Evolutionary conservation across 2,113 vertebrate species (phyloP).

Genomic region (Hipposideros armiger): DNA sequence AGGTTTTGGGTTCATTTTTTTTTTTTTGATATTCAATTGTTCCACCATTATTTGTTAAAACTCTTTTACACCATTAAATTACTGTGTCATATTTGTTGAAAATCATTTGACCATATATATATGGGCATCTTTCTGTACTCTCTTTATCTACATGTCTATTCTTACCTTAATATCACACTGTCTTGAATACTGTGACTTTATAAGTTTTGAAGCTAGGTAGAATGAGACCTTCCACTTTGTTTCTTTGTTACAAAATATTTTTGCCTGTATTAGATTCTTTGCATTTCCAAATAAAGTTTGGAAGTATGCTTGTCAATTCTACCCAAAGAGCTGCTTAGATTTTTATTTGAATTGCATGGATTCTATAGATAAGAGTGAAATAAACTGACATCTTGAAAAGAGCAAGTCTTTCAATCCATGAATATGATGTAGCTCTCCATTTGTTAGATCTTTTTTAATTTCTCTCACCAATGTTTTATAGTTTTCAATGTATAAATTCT

Average conservation of each 20-base stretch:
- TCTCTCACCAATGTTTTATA: background rate
- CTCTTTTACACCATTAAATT: background rate
- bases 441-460: background rate
- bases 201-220: background rate
- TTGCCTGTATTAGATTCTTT: background rate
- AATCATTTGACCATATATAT: background rate
- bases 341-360: background rate
- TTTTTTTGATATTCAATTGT: background rate
- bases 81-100: background rate
- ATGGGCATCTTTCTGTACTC: background rate
- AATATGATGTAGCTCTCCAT: background rate
- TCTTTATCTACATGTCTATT: background rate
- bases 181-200: background rate
- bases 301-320: background rate
- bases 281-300: constrained; percentile 36
- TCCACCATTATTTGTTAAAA: background rate
- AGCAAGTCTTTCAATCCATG: background rate
- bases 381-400: background rate
- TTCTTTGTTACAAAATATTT: constrained; percentile 31
- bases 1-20: background rate
- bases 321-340: background rate
- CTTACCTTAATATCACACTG: background rate
- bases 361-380: background rate
- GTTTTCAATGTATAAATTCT: background rate
- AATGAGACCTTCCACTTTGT: background rate